Evolutionary conservation across 2,113 vertebrate species (phyloP), one percentile per base, ranked within the genome.

Genomic region (Cyanocitta stelleri): DNA sequence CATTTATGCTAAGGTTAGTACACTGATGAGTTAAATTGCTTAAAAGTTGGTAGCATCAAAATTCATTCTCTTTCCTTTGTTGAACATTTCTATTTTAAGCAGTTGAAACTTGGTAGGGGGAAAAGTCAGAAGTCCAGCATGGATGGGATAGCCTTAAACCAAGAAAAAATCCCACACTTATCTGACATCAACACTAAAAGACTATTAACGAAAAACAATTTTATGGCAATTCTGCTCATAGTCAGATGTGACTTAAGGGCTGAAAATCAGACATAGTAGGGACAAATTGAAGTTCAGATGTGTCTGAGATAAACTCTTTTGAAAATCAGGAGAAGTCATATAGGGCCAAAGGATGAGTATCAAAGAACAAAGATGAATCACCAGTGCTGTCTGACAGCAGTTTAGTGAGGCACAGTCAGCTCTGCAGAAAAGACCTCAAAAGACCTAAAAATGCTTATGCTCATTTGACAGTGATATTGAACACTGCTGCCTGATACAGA

Each of bases 1-100:
- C 94, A 96, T 97, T 97, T 98, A 79, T 3, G 33, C 69, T 96
- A 95, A 97, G 80, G 87, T 95, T 97, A 96, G 74, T 94, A 96
- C 74, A 96, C 87, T 61, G 94, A 95, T 35, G 46, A 95, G 85
- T 96, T 95, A 95, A 96, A 97, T 96, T 97, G 39, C 78, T 95
- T 94, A 95, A 96, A 74, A 93, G 82, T 94, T 88, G 41, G 82
- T 90, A 96, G 49, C 82, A 97, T 95, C 93, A 97, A 97, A 97
- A 96, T 93, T 94, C 4, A 62, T 77, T 96, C 35, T 93, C 33
- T 85, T 96, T 93, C 43, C 43, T 96, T 97, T 97, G 96, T 97
- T 97, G 97, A 89, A 73, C 84, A 79, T 83, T 97, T 96, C 55
- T 83, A 73, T 87, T 93, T 76, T 89, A 95, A 95, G 80, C 74